phyloP scores from a whole-genome alignment of 2,888 invertebrate species.

The Pomacea canaliculata region DNA sequence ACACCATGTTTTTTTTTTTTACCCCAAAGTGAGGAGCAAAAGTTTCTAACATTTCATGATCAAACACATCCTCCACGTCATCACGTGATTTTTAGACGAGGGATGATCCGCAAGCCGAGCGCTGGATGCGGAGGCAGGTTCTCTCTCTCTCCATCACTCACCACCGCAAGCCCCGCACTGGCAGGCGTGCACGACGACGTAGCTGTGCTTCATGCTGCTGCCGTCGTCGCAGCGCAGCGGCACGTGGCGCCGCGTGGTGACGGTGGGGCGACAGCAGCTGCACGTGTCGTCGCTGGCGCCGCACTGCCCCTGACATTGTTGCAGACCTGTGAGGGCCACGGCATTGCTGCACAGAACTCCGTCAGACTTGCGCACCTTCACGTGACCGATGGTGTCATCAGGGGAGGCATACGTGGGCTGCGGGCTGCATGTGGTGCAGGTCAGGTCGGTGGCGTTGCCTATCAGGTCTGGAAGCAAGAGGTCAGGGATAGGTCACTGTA shows the following conservation, averaged over 20 bases:
- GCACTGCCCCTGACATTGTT: constrained; percentile 56
- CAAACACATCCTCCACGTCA: no score
- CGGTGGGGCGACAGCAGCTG: constrained; percentile 52
- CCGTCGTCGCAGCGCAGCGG: constrained; percentile 51
- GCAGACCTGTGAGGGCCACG: constrained; percentile 46
- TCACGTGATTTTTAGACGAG: no score
- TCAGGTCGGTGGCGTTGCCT: not conserved
- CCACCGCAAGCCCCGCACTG: constrained; percentile 46
- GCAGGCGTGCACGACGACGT: constrained; percentile 48
- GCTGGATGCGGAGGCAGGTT: no score
- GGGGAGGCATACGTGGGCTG: constrained; percentile 45
- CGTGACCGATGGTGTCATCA: constrained; percentile 48
- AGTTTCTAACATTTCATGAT: no score
- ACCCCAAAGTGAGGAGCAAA: no score
- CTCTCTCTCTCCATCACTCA: not conserved
- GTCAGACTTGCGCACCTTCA: constrained; percentile 40
- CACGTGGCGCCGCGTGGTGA: constrained; percentile 38
- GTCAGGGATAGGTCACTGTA: no score
- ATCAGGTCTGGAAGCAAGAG: not conserved
- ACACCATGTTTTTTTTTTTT: no score
- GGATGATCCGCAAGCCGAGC: no score
- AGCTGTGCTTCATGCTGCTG: constrained; percentile 43
- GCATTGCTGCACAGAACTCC: constrained; percentile 47
- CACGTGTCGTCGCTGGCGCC: constrained; percentile 48
- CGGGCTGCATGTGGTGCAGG: constrained; percentile 41